Base-by-base conservation (phyloP, 2,113 vertebrate species). In the Haemorhous mexicanus region DNA sequence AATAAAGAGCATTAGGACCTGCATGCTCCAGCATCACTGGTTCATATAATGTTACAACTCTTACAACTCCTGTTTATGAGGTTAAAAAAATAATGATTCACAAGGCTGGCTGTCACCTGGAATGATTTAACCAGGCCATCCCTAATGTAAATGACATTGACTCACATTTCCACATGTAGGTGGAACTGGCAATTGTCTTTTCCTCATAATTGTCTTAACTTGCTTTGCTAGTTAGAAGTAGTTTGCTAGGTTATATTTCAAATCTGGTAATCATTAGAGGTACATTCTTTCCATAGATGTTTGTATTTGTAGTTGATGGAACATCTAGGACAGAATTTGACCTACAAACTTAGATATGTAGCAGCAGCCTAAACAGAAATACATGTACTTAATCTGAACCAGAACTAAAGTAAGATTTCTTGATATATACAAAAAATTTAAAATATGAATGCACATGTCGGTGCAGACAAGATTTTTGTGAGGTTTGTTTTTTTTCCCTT, bases 151-250 rank as follows among this genome's bases (percentile, higher is more conserved):
- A 76, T 88, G 53, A 94, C 47, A 78, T 20, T 96, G 93, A 96
- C 62, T 90, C 92, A 87, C 92, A 69, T 91, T 86, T 92, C 85
- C 74, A 94, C 46, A 67, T 74, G 91, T 90, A 94, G 89, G 96
- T 89, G 87, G 83, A 89, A 89, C 66, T 80, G 41, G 37, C 63
- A 93, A 79, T 80, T 91, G 70, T 86, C 72, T 94, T 96, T 95
- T 91, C 95, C 69, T 95, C 88, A 50, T 89, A 87, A 89, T 78
- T 95, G 80, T 47, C 82, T 92, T 91, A 91, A 91, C 90, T 93
- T 93, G 96, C 88, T 95, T 92, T 95, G 82, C 94, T 83, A 95
- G 92, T 95, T 90, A 96, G 77, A 81, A 89, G 92, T 95, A 91
- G 56, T 94, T 95, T 93, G 87, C 91, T 95, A 92, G 90, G 70